Evolutionary conservation across 1,140 invertebrate species (phyloP), one percentile per base, ranked within the genome.

Genomic region (Drosophila lini): DNA sequence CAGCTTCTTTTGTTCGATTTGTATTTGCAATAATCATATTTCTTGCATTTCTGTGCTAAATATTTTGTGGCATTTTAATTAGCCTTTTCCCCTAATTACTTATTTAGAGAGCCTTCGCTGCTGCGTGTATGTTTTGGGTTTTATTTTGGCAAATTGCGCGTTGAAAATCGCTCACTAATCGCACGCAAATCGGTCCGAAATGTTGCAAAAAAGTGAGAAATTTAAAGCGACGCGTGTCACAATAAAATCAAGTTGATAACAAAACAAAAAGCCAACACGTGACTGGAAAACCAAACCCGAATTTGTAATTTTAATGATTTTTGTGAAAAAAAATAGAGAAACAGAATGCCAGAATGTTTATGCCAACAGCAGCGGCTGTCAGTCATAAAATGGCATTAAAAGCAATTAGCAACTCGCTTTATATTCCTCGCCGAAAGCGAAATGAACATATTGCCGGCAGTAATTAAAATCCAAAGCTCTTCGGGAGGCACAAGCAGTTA

Each of bases 181-280:
- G 53, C 73, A 75, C 38, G 73, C 38, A 75, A 75, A 75, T 56
- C 71, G 71, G n/a, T 34, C 22, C 13, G 32, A 47, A 10, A 42
- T 70, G 22, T 59, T 48, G 36, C 19, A 31, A 8, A 38, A 77
- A 58, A 65, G 34, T 34, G 19, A 55, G 32, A 44, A 74, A 45
- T 74, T 59, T 56, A 57, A 81, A 38, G 63, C 67, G 15, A 50
- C 55, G 69, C 78, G 82, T 81, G 60, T 60, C 41, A 67, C 41
- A 59, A 63, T 60, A 78, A 71, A 71, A 86, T 71, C 41, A 52
- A 71, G 60, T 67, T 62, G 61, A 42, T 79, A 78, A 59, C 73
- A 34, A 65, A 48, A 58, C 59, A 74, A 85, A 84, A 80, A 56
- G 42, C 57, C 16, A 68, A 64, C 78, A 88, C 82, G 83, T 85